Evolutionary conservation across 1,140 invertebrate genomes (phyloP).

Genomic region (Physella acuta): DNA sequence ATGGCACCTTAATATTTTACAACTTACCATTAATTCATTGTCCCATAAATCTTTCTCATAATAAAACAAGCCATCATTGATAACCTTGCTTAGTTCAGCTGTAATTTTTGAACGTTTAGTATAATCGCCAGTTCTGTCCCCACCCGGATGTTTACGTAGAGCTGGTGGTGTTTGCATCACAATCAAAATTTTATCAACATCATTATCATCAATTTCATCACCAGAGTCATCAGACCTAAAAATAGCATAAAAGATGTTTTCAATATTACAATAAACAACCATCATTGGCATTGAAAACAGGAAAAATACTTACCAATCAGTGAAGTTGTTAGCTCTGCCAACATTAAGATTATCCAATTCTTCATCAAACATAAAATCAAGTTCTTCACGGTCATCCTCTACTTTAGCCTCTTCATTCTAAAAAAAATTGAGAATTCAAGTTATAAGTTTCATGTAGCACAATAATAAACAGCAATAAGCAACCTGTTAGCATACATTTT

Average conservation of each 20-base stretch:
- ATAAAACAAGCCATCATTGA: conserved; percentile 91
- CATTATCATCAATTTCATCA: conserved; percentile 73
- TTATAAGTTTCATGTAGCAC: too few species aligned
- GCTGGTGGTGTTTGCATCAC: conserved; percentile 78
- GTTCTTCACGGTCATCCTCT: conserved; percentile 74
- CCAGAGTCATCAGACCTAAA: conserved; percentile 76
- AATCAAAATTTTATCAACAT: conserved; percentile 93
- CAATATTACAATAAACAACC: neutral
- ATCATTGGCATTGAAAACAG: neutral
- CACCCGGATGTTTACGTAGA: conserved; percentile 56
- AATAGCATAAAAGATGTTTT: neutral
- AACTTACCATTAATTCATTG: conserved; percentile 35
- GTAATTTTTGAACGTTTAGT: conserved; percentile 69
- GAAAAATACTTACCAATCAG: conserved; percentile 47
- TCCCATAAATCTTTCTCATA: conserved; percentile 72
- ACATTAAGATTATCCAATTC: conserved; percentile 75
- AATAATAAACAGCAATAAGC: too few species aligned
- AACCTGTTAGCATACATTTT: too few species aligned
- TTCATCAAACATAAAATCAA: conserved; percentile 97
- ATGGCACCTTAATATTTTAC: neutral
- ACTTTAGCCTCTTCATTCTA: neutral
- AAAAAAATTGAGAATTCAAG: neutral
- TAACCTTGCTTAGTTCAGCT: conserved; percentile 88
- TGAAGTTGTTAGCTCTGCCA: conserved; percentile 78
- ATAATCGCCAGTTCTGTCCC: conserved; percentile 53